Base-by-base conservation (phyloP, 53 echinoderm and acorn worm species). In the Echinarachnius parma region DNA sequence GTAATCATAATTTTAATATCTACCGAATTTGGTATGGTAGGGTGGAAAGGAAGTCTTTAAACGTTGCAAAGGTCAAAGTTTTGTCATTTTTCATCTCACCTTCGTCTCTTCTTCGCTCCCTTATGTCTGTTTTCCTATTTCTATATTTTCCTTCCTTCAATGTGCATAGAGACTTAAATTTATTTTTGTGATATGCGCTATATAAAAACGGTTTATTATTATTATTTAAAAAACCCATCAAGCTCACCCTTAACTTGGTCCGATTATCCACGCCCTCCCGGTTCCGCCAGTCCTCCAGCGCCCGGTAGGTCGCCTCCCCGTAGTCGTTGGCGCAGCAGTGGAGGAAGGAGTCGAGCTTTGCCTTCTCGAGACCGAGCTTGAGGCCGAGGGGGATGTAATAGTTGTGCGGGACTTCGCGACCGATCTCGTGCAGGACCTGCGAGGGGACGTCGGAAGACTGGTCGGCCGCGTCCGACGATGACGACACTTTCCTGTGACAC, bases 301-400 rank as follows among this genome's bases (percentile, higher is more conserved):
- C 60, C 30, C 60, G 5, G 31, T 59, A 59, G 9, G 31, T 29
- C 7, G 60, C 68, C 48, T 68, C 50, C 31, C 52, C 68, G 14
- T 20, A 68, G 31, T 68, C 68, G 24, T 34, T 68, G 4, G 50
- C 68, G 48, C 68, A 68, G 34, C 50, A 33, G 10, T 50, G 28
- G 31, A 68, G 31, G 33, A 68, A 48, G 31, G 68, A 68, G 68
- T 68, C 68, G 50, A 68, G 35, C 24, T 68, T 68, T 33, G 68
- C 53, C 53, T 68, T 68, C 34, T 68, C 68, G 13, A 68, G 68
- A 20, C 68, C 68, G 22, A 68, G 52, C 18, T 68, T 68, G 21
- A 68, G 68, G 22, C 68, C 68, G 2, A 68, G 35, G 13, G 68
- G 68, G 3, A 68, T 52, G 68, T 68, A 68, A 34, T 68, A 68